phyloP scores from a whole-genome alignment of 2,113 vertebrate species.

The Rhadina sibilatrix region DNA sequence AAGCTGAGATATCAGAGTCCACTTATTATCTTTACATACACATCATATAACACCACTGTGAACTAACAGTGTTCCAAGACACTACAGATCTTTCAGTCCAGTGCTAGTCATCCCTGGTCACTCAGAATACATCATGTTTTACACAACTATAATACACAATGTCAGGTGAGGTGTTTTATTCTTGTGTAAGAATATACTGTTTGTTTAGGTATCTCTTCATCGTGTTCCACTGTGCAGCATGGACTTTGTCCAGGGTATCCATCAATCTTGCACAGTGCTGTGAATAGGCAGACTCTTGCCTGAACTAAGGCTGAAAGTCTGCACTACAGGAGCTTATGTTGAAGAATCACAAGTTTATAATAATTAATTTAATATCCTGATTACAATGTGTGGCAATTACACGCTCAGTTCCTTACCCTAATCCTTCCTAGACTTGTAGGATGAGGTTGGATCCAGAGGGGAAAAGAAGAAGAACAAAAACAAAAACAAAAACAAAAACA shows the following conservation, averaged over 20 bases:
- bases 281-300: background rate
- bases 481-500: no score
- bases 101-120: background rate
- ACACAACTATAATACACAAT: background rate
- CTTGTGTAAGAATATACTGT: fast-evolving
- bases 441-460: background rate
- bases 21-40: background rate
- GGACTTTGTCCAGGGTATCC: background rate
- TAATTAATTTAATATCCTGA: background rate
- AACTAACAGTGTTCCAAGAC: background rate
- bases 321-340: background rate
- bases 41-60: background rate
- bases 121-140: background rate
- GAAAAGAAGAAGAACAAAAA: no score
- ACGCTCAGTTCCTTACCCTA: background rate
- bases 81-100: background rate
- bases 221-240: background rate
- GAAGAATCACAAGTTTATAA: background rate
- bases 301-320: background rate
- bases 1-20: background rate
- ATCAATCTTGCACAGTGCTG: background rate
- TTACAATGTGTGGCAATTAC: background rate
- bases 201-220: background rate
- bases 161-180: background rate
- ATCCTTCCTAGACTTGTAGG: background rate